These are phyloP conservation scores for Mactromeris polynyma DNA, from an alignment of 2,888 invertebrate genomes.

Conservation along the genomic window DNA sequence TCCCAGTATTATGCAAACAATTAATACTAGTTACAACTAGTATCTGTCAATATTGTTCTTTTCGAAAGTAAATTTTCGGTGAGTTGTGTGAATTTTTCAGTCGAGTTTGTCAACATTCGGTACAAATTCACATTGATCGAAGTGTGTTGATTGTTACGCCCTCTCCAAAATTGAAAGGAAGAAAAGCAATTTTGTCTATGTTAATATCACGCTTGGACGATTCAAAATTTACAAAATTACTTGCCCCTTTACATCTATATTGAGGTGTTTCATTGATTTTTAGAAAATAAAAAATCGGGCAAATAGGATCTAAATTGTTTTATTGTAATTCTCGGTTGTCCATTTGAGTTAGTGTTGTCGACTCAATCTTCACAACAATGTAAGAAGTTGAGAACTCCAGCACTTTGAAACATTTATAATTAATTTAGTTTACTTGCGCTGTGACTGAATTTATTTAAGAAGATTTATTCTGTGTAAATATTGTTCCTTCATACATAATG, in stretches of 20 bases:
- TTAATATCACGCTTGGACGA: slow-evolving; percentile 5
- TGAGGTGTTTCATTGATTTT: neutral
- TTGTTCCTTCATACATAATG: neutral
- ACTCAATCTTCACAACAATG: neutral
- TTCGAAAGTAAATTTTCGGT: neutral
- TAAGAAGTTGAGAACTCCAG: neutral
- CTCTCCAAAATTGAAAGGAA: neutral
- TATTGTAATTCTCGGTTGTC: neutral
- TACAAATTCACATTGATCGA: neutral
- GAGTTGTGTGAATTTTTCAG: neutral
- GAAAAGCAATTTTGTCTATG: slow-evolving; percentile 13
- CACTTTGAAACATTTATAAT: too few relatives aligned
- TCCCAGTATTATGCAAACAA: neutral
- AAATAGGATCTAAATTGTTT: neutral
- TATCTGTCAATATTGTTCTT: slow-evolving; percentile 14
- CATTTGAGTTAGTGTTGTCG: neutral
- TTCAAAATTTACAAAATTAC: neutral
- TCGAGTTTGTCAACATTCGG: neutral
- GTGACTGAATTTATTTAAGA: too few relatives aligned
- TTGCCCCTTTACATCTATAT: neutral
- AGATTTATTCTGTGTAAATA: neutral
- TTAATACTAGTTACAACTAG: neutral
- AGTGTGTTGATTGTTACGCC: slow-evolving; percentile 13
- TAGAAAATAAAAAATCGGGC: slow-evolving; percentile 6
- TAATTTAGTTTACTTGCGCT: too few relatives aligned